Base-by-base conservation (phyloP, 2,888 invertebrate genomes). In the Parnassius glacialis region DNA sequence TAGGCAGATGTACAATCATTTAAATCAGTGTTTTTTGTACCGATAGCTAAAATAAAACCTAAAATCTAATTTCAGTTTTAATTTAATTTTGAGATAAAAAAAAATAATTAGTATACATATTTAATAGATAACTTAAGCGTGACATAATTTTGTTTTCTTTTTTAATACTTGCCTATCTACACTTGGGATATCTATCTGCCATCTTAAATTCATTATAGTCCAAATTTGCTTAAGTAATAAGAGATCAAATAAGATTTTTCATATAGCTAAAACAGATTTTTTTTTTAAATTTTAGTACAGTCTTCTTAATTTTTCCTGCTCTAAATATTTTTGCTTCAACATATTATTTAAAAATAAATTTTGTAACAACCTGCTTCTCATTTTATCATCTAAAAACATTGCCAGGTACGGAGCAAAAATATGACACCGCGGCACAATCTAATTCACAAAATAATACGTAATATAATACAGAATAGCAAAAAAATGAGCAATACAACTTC, bases 1-100 rank as follows among this genome's bases (percentile, higher is more conserved):
- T 0, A 94, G 95, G 52, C 97, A 98, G 89, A 97, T 98, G 96
- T 98, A 97, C 85, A 89, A 93, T 65, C 96, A 98, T 84, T 97
- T 97, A 74, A 96, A 98, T 74, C 93, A 94, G 72, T 97, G 97
- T 84, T 98, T 98, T 85, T 75, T 74, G 86, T 90, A 2, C 81
- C 84, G 2, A 85, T 79, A 67, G 71, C 74, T 3, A 85, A 81
- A 67, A 78, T 66, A 67, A 81, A 82, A 74, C 83, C 71, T 71
- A 34, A 51, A 52, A 52, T 2, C 11, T 51, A 10, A 12, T 47
- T 20, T 55, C 34, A 34, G 34, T 5, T 34, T 34, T 34, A 16
- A 34, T 34, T 34, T 34, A 34, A 7, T 34, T 34, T 34, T 34
- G 7, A 34, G 34, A 34, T 34, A 7, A 34, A 34, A 34, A 34